Conservation (phyloP, 2,797 vertebrate genomes). For the Sarcoramphus papa region DNA sequence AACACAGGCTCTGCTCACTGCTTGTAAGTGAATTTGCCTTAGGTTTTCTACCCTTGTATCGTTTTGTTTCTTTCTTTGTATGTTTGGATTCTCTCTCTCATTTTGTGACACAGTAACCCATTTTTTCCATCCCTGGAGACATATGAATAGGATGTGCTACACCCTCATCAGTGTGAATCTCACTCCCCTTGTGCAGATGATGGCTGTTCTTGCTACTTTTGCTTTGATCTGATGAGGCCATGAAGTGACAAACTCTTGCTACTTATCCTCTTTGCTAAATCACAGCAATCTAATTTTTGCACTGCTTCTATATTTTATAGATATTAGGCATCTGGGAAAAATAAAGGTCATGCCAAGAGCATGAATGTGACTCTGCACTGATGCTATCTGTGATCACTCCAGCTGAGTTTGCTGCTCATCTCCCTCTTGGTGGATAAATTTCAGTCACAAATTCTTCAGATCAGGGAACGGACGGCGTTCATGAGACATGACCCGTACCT, state of each 20-base stretch:
- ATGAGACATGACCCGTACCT: accelerated
- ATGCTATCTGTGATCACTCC: not conserved
- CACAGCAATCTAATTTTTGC: not conserved
- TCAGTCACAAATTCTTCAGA: not conserved
- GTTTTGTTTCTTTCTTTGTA: not conserved
- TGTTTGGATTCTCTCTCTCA: not conserved
- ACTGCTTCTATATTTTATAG: not conserved
- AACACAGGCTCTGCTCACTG: not conserved
- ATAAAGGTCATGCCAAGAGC: not conserved
- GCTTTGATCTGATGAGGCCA: not conserved
- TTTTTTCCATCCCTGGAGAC: not conserved
- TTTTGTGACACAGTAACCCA: not conserved
- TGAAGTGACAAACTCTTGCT: not conserved
- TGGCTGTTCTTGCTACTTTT: not conserved
- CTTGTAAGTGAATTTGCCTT: not conserved
- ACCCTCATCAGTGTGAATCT: not conserved
- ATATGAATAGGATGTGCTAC: not conserved
- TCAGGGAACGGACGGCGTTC: not conserved
- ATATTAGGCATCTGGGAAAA: not conserved
- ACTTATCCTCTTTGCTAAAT: not conserved
- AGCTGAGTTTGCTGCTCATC: not conserved
- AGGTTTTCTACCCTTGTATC: not conserved
- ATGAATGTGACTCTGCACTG: not conserved
- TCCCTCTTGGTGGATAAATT: not conserved
- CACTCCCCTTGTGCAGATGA: not conserved